phyloP scores from a whole-genome alignment of 2,113 vertebrate genomes.

The Esox niger region DNA sequence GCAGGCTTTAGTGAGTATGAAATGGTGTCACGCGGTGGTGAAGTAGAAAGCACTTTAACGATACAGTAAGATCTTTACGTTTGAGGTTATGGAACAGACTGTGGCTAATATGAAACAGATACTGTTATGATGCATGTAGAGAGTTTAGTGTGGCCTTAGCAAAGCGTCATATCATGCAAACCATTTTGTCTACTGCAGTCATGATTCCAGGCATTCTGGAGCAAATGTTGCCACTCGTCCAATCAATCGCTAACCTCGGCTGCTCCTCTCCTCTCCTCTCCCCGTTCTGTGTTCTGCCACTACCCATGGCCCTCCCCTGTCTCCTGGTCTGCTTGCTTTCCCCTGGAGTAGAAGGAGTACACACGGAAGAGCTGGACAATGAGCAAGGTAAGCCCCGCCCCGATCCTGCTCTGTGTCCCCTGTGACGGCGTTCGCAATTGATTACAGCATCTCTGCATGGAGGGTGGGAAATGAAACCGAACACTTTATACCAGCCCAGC shows the following conservation, averaged over 20 bases:
- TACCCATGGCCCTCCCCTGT: slow-evolving; percentile 75
- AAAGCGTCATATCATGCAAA: not conserved
- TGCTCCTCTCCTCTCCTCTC: slow-evolving; percentile 82
- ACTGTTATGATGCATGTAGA: not conserved
- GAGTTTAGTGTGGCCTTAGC: not conserved
- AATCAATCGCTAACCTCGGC: slow-evolving; percentile 76
- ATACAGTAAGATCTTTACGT: too few relatives aligned
- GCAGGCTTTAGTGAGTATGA: too few relatives aligned
- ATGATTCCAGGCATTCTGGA: not conserved
- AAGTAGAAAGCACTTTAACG: too few relatives aligned
- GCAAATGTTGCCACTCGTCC: not conserved
- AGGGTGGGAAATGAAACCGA: not conserved
- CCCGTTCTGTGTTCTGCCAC: slow-evolving; percentile 78
- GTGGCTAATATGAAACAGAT: too few relatives aligned
- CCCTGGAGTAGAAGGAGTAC: slow-evolving; percentile 96
- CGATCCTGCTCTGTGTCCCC: slow-evolving; percentile 30
- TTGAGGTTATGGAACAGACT: too few relatives aligned
- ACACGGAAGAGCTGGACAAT: slow-evolving; percentile 99
- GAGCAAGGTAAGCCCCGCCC: slow-evolving; percentile 86
- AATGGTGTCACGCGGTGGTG: too few relatives aligned
- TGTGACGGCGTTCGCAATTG: not conserved
- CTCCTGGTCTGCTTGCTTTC: slow-evolving; percentile 73
- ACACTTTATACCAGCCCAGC: too few relatives aligned
- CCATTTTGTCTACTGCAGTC: too few relatives aligned
- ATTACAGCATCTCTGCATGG: not conserved